Conservation (phyloP, 2,888 invertebrate genomes). For the Lumbricus terrestris region DNA sequence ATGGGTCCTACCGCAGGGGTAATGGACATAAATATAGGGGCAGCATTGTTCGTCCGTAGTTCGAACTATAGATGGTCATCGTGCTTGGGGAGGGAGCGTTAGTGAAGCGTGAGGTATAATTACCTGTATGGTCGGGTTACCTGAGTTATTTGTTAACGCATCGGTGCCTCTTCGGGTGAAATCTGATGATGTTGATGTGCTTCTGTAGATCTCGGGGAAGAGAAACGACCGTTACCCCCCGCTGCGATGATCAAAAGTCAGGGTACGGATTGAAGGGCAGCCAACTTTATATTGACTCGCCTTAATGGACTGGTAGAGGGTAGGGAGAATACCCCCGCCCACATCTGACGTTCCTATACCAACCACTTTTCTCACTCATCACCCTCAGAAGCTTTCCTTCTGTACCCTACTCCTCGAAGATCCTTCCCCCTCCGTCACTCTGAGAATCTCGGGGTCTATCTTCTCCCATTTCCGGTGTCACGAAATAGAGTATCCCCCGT, state of each 20-base stretch:
- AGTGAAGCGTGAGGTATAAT: not conserved
- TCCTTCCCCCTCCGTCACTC: too few relatives aligned
- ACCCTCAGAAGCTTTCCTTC: not conserved
- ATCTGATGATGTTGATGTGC: not conserved
- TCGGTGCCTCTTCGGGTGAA: not conserved
- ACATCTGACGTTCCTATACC: not conserved
- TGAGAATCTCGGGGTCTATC: too few relatives aligned
- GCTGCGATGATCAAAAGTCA: not conserved
- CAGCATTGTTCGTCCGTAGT: not conserved
- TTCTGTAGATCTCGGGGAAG: not conserved
- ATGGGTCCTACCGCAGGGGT: not conserved
- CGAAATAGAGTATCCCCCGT: too few relatives aligned
- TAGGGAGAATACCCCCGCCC: not conserved
- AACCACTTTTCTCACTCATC: not conserved
- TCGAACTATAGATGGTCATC: not conserved
- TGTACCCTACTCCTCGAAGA: too few relatives aligned
- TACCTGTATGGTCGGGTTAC: not conserved
- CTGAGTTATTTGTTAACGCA: not conserved
- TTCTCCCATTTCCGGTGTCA: too few relatives aligned
- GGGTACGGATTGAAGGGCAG: not conserved
- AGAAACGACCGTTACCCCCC: too few relatives aligned
- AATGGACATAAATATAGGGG: not conserved
- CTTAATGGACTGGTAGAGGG: not conserved
- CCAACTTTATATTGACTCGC: not conserved
- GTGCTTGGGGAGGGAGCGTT: not conserved